Base-by-base conservation (phyloP, 1,140 invertebrate species). In the Octopus sinensis region DNA sequence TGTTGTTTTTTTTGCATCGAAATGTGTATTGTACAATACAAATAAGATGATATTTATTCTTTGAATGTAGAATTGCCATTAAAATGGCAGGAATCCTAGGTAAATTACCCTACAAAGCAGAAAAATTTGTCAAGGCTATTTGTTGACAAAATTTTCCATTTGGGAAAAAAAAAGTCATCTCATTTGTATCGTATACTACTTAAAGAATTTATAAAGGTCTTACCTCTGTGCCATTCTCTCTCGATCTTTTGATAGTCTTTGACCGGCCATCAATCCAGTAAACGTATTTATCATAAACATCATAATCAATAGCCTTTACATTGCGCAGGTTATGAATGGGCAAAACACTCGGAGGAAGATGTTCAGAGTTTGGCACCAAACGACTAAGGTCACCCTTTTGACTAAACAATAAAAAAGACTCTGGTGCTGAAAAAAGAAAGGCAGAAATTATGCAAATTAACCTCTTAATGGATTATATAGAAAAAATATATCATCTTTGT, bases 191-290 rank as follows among this genome's bases (percentile, higher is more conserved):
- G 30, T 43, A 43, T 2, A 43, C 30, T 43, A 43, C 2, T 43
- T 2, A 0, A 43, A 43, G 30, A 43, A 43, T 43, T 43, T 43
- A 43, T 43, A 43, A 54, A 76, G 56, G 23, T 80, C 84, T 85
- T 88, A 90, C 90, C 71, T 87, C 85, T 51, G 93, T 92, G 80
- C 94, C 94, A 90, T 95, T 93, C 81, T 94, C 92, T 86, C 93
- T 85, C 0, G 94, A 93, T 77, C 94, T 92, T 80, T 94, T 94
- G 56, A 97, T 96, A 4, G 93, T 93, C 81, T 94, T 94, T 4
- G 93, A 93, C 71, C 95, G 93, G 3, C 95, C 94, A 86, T 97
- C 96, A 86, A 97, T 95, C 95, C 95, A 96, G 88, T 95, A 96
- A 54, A 96, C 92, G 83, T 93, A 92, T 82, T 94, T 92, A 12